Evolutionary conservation across 1,140 invertebrate species (phyloP).

Genomic region (Aphelenchoides besseyi): DNA sequence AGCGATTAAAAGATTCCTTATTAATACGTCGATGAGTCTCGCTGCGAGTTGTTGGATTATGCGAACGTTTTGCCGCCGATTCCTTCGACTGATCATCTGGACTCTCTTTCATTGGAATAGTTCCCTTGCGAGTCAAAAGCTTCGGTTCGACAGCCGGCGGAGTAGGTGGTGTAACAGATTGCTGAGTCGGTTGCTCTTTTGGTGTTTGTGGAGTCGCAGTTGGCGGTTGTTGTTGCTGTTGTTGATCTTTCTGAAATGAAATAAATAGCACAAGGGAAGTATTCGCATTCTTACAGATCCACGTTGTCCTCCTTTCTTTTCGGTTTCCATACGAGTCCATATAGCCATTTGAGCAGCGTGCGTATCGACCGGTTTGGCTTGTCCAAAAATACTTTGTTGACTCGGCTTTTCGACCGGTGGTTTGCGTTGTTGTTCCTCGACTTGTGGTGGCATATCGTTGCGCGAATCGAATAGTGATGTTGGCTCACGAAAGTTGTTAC

Average conservation of each 20-base stretch:
- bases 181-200: neutral
- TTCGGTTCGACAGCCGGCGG: neutral
- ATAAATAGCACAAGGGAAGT: neutral
- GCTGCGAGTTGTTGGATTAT: neutral
- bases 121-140: neutral
- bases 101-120: neutral
- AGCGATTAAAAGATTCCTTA: neutral
- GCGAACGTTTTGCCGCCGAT: neutral
- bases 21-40: neutral
- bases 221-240: neutral
- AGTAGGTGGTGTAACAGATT: no score
- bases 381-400: neutral
- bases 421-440: neutral
- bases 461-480: neutral
- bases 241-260: neutral
- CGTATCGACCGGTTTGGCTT: neutral
- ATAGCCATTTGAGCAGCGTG: neutral
- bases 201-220: neutral
- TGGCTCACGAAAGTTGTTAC: neutral
- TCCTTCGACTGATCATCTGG: slow-evolving; percentile 1
- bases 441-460: neutral
- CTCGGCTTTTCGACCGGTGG: neutral
- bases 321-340: neutral
- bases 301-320: neutral
- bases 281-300: neutral